Conservation (phyloP, 2,797 vertebrate genomes). For the Xerus rutilus region DNA sequence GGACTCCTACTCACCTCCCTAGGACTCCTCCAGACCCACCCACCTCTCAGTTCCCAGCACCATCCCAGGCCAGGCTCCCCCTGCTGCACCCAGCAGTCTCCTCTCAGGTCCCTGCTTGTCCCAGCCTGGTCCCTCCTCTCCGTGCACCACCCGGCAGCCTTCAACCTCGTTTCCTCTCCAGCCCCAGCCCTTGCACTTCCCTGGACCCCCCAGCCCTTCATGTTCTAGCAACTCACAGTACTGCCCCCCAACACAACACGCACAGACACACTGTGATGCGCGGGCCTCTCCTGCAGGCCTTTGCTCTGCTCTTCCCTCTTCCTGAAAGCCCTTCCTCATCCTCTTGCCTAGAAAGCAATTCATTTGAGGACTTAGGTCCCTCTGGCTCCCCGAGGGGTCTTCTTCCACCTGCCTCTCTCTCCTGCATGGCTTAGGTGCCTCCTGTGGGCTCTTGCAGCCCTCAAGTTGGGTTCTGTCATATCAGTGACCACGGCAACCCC, state of each 20-base stretch:
- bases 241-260: fast-evolving
- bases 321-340: background rate
- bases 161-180: background rate
- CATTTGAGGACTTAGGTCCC: background rate
- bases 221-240: background rate
- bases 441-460: too few relatives aligned
- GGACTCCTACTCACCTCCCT: background rate
- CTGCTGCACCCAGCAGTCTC: background rate
- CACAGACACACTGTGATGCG: fast-evolving
- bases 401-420: too few relatives aligned
- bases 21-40: background rate
- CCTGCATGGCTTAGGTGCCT: background rate
- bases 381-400: background rate
- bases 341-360: background rate
- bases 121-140: background rate
- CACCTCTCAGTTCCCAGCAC: background rate
- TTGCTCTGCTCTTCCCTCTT: too few relatives aligned
- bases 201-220: background rate
- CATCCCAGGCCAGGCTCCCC: background rate
- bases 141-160: background rate
- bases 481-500: background rate
- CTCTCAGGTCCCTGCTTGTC: background rate
- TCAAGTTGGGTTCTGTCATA: background rate
- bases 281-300: background rate
- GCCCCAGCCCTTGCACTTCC: background rate